Percentiles rank a stretch among this genome's conserved stretches.
Evolutionary conservation across 2,113 vertebrate species (phyloP).

Genomic region (Epinephelus cyanopodus): DNA sequence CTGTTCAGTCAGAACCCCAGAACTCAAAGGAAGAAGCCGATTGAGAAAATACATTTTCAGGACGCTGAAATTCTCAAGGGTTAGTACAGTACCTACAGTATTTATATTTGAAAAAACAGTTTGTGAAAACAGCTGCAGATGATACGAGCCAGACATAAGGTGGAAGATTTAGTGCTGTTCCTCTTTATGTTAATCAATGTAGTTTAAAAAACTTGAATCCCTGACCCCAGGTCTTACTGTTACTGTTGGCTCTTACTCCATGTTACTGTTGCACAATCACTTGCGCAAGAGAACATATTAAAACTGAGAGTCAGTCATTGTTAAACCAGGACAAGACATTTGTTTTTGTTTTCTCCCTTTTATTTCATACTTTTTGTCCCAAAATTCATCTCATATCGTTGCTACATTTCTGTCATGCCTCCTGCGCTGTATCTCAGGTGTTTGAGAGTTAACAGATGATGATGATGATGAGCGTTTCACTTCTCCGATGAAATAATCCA

Average conservation of each 20-base stretch:
- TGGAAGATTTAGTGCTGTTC: background rate
- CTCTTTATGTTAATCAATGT: background rate
- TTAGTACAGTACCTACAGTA: no score
- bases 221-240: background rate
- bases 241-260: no score
- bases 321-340: background rate
- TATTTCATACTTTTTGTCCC: background rate
- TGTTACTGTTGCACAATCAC: background rate
- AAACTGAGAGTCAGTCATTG: background rate
- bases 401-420: background rate
- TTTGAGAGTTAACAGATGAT: slow-evolving; percentile 1
- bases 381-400: background rate
- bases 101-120: background rate
- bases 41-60: no score
- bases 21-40: background rate
- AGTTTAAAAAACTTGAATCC: background rate
- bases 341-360: background rate
- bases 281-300: background rate
- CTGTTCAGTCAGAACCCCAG: background rate
- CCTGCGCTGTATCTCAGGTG: background rate
- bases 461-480: background rate
- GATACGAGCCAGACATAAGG: background rate
- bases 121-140: background rate
- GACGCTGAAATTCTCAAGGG: no score
- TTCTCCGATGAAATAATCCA: background rate